Conservation (phyloP, 2,797 vertebrate genomes). For the Notolepis coatsorum region DNA sequence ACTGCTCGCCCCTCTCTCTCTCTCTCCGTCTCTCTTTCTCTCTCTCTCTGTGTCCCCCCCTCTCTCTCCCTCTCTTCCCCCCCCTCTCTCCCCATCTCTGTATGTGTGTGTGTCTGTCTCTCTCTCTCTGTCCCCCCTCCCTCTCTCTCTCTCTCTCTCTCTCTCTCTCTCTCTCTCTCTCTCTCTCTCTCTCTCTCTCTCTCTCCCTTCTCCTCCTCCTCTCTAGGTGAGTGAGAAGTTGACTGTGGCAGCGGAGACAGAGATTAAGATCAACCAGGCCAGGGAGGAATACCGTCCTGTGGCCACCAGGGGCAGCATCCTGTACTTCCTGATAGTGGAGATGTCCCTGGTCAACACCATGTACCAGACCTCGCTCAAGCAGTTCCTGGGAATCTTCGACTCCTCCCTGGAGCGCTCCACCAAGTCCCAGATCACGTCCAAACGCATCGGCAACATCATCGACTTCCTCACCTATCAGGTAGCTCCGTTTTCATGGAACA, state of each 20-base stretch:
- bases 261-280: constrained; percentile 86
- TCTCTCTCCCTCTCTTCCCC: no score
- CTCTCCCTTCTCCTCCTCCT: constrained; percentile 4
- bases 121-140: no score
- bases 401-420: constrained; percentile 79
- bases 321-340: constrained; percentile 91
- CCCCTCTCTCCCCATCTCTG: no score
- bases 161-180: not conserved
- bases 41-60: no score
- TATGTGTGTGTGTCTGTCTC: not conserved
- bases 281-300: constrained; percentile 89
- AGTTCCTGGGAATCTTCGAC: constrained; percentile 88
- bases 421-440: constrained; percentile 83
- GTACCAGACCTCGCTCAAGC: constrained; percentile 88
- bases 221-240: constrained; percentile 85
- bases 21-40: no score
- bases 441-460: constrained; percentile 82
- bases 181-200: not conserved
- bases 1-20: no score
- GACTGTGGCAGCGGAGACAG: constrained; percentile 77
- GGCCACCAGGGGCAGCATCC: constrained; percentile 86
- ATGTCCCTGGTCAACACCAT: constrained; percentile 89
- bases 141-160: not conserved
- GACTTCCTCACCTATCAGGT: constrained; percentile 85
- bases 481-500: no score